Base-by-base conservation (phyloP, 2,888 invertebrate species). In the Stenolophus ochropezus region DNA sequence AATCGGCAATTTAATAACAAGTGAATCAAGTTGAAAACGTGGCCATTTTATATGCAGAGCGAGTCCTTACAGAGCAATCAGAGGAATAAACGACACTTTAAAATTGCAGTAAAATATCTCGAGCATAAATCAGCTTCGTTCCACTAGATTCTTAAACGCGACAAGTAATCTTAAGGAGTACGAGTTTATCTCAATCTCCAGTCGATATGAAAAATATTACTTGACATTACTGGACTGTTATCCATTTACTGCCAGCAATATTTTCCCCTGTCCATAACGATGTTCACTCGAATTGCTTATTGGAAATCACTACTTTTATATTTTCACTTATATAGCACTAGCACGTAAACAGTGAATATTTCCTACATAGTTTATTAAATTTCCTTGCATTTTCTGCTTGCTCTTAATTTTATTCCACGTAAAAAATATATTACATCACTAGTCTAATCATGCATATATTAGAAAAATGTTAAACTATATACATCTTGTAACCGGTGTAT, bases 121-220 rank as follows among this genome's bases (percentile, higher is more conserved):
- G 14, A 47, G 42, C 53, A 76, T 76, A 76, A 76, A 76, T 76
- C 76, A 76, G 76, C 25, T 56, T 76, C 76, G 76, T 76, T 76
- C 76, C 56, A 76, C 76, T 27, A 76, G 76, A 56, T 76, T 56
- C 58, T 76, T 53, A 56, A 56, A 76, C 42, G 53, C 76, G 58
- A 58, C 76, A 76, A 76, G 76, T 73, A 76, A 76, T 76, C 76
- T 58, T 18, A 58, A 76, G 53, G 27, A 75, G 56, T 51, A 53
- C 76, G 56, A 33, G 53, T 58, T 76, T 76, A 76, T 76, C 76
- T 56, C 76, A 53, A 56, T 76, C 53, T 76, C 76, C 53, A 56
- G 49, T 76, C 76, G 76, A 76, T 76, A 76, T 76, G 56, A 76
- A 76, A 76, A 76, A 76, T 76, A 76, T 76, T 76, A 76, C 75